phyloP scores from a whole-genome alignment of 2,797 vertebrate species.

The Bryconaethiops microstoma region DNA sequence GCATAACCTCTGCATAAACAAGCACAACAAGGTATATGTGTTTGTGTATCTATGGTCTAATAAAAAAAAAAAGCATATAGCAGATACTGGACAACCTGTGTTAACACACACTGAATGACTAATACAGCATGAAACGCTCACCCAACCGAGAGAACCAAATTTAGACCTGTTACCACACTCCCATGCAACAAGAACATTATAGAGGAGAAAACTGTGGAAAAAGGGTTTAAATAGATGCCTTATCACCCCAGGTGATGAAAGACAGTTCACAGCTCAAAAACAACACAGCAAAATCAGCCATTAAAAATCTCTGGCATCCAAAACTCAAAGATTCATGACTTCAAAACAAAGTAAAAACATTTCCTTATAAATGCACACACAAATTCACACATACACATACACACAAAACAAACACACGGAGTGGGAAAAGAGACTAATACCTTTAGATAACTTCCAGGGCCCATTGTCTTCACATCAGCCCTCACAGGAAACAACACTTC shows the following conservation, averaged over 20 bases:
- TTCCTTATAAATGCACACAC: not conserved
- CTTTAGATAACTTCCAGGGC: constrained; percentile 55
- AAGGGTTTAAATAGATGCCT: not conserved
- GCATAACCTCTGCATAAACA: not conserved
- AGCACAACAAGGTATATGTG: not conserved
- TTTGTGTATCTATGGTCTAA: not conserved
- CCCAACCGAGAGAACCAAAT: constrained; percentile 15
- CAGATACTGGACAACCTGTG: constrained; percentile 4
- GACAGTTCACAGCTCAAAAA: constrained; percentile 11
- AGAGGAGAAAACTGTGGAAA: not conserved
- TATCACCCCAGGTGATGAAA: not conserved
- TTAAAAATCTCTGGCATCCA: not conserved
- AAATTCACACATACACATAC: constrained; percentile 5
- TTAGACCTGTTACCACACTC: constrained; percentile 6
- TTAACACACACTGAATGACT: constrained; percentile 5
- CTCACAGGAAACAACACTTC: constrained; percentile 57
- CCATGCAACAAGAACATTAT: constrained; percentile 5
- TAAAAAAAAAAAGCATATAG: not conserved
- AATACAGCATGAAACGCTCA: constrained; percentile 8
- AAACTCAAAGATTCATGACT: not conserved
- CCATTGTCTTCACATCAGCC: constrained; percentile 53
- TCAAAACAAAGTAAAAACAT: not conserved
- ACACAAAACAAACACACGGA: constrained; percentile 19
- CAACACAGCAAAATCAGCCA: not conserved
- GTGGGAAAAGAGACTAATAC: constrained; percentile 37